phyloP scores from a whole-genome alignment of 2,888 invertebrate genomes.

The Orthosia incerta region DNA sequence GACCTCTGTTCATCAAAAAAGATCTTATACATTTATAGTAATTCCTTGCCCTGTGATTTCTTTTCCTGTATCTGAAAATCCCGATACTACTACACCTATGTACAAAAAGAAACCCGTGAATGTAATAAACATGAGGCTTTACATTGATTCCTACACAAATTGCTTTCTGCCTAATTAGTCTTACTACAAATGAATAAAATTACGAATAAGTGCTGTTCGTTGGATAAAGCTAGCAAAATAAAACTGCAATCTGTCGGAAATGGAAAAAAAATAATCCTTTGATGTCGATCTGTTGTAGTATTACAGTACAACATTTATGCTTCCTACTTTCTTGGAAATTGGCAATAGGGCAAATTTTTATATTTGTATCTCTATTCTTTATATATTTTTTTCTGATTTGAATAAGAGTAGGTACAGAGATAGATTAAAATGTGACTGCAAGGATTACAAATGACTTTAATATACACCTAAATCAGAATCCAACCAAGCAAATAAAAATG shows the following conservation, averaged over 20 bases:
- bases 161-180: too few species aligned
- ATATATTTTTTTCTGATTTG: not conserved
- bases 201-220: not conserved
- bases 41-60: too few species aligned
- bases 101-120: not conserved
- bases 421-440: not conserved
- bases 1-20: too few species aligned
- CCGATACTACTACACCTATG: too few species aligned
- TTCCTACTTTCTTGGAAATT: not conserved
- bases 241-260: not conserved
- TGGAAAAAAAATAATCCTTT: conserved; percentile 9
- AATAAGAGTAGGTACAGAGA: not conserved
- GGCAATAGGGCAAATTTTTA: not conserved
- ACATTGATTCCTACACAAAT: not conserved
- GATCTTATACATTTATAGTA: too few species aligned
- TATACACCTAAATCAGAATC: not conserved
- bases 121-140: not conserved
- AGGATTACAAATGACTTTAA: not conserved
- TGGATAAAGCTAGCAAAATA: not conserved
- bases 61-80: too few species aligned
- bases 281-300: not conserved
- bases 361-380: too few species aligned
- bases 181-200: not conserved
- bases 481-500: not conserved
- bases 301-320: not conserved